Percentiles rank a stretch among this genome's conserved stretches.
phyloP scores from a whole-genome alignment of 2,888 invertebrate genomes.

The Nomada fabriciana region DNA sequence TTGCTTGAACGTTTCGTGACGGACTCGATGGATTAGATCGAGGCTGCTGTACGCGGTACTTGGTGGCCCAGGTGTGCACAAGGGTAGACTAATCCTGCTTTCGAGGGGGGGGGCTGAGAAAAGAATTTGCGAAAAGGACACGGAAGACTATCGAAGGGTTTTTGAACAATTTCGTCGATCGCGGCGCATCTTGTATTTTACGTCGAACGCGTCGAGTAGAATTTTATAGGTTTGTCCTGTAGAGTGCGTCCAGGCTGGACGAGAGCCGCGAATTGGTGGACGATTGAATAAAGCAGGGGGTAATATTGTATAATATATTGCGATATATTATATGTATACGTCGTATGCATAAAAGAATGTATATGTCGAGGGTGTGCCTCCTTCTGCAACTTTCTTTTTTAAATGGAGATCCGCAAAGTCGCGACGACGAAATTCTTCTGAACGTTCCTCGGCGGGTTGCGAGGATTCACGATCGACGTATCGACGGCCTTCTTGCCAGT shows the following conservation, averaged over 20 bases:
- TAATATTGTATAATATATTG: conserved; percentile 43
- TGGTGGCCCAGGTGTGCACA: not conserved
- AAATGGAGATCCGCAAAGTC: not conserved
- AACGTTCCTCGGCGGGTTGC: not conserved
- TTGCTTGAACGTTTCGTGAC: not conserved
- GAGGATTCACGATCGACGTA: conserved; percentile 6
- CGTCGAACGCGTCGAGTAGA: not conserved
- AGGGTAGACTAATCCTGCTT: not conserved
- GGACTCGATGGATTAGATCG: conserved; percentile 11
- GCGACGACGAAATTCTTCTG: conserved; percentile 42
- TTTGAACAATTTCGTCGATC: conserved; percentile 23
- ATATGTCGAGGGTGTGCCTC: too few relatives aligned
- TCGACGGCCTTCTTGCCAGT: conserved; percentile 62
- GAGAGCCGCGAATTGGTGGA: not conserved
- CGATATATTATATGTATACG: conserved; percentile 26
- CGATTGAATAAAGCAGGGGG: conserved; percentile 16
- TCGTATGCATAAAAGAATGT: not conserved
- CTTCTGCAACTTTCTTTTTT: not conserved
- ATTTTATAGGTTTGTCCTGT: not conserved
- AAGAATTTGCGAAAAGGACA: not conserved
- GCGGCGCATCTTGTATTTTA: not conserved
- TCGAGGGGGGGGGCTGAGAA: not conserved
- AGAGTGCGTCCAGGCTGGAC: not conserved
- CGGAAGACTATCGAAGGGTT: conserved; percentile 21
- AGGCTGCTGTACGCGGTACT: not conserved